Conservation (phyloP, 2,888 invertebrate genomes). For the Drosophila niveifrons region DNA sequence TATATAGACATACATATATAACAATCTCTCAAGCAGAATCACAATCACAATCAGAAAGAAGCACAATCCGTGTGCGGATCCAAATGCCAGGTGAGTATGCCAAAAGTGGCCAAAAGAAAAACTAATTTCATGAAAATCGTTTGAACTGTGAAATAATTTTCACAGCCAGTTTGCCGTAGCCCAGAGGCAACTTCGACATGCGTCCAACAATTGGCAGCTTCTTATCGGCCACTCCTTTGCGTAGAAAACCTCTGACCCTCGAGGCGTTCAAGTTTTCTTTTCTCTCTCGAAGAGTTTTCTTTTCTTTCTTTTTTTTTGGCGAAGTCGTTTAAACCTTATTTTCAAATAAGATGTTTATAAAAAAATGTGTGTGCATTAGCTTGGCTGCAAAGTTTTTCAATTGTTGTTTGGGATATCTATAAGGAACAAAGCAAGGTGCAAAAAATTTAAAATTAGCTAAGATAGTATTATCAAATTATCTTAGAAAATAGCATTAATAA, state of each 20-base stretch:
- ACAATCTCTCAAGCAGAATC: slow-evolving; percentile 6
- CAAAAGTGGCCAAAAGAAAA: slow-evolving; percentile 66
- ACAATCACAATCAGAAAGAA: slow-evolving; percentile 3
- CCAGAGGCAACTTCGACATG: slow-evolving; percentile 51
- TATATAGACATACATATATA: neutral
- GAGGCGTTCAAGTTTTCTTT: slow-evolving; percentile 36
- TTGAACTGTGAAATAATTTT: slow-evolving; percentile 80
- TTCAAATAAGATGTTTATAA: slow-evolving; percentile 69
- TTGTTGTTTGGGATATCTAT: slow-evolving; percentile 50
- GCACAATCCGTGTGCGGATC: slow-evolving; percentile 12
- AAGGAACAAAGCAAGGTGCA: neutral
- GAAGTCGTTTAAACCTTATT: slow-evolving; percentile 47
- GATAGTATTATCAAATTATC: no score
- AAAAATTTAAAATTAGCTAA: no score
- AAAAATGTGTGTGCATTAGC: slow-evolving; percentile 60
- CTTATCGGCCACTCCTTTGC: slow-evolving; percentile 49
- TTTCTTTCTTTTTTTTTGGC: slow-evolving; percentile 29
- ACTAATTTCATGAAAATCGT: slow-evolving; percentile 79
- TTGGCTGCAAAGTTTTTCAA: slow-evolving; percentile 68
- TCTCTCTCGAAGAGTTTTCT: neutral
- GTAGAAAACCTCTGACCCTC: slow-evolving; percentile 45
- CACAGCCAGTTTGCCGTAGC: slow-evolving; percentile 18
- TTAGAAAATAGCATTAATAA: no score
- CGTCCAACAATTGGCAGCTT: slow-evolving; percentile 66
- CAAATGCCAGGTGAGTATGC: slow-evolving; percentile 24